Percentiles rank a stretch among this genome's conserved stretches.
These are phyloP conservation scores for Peromyscus aztecus DNA, from an alignment of 2,797 vertebrate species.

Conservation along the genomic window DNA sequence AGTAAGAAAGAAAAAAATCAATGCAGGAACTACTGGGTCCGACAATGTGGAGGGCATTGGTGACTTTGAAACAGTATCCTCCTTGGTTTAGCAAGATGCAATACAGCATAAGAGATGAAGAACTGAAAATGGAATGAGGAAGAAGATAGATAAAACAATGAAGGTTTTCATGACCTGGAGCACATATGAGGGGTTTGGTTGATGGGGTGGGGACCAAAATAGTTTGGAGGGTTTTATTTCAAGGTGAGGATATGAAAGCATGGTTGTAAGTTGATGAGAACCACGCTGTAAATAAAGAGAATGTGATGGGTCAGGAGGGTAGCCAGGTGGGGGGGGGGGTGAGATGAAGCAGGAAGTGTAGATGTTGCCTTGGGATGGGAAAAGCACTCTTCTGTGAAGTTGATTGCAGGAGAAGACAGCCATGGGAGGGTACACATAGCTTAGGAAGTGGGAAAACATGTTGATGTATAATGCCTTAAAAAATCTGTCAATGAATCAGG, in stretches of 20 bases:
- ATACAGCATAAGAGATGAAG: background rate
- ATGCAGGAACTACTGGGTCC: background rate
- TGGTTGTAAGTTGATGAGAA: background rate
- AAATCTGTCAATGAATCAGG: background rate
- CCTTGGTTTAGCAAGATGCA: background rate
- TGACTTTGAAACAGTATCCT: background rate
- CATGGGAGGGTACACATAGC: background rate
- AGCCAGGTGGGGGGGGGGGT: background rate
- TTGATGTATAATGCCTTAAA: background rate
- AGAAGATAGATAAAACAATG: background rate
- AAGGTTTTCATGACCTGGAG: background rate
- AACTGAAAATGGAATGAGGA: background rate
- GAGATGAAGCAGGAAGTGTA: background rate
- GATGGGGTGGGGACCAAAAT: background rate
- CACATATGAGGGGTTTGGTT: background rate
- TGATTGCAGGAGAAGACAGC: background rate
- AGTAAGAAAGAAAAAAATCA: background rate
- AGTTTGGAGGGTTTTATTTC: background rate
- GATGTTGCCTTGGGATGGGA: background rate
- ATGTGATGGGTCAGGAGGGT: background rate
- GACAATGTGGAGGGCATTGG: background rate
- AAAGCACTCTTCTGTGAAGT: background rate
- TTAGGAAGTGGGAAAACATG: background rate
- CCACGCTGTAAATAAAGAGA: background rate
- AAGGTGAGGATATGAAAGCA: background rate